Base-by-base conservation (phyloP, 1,140 invertebrate genomes). In the Liolophura sinensis region DNA sequence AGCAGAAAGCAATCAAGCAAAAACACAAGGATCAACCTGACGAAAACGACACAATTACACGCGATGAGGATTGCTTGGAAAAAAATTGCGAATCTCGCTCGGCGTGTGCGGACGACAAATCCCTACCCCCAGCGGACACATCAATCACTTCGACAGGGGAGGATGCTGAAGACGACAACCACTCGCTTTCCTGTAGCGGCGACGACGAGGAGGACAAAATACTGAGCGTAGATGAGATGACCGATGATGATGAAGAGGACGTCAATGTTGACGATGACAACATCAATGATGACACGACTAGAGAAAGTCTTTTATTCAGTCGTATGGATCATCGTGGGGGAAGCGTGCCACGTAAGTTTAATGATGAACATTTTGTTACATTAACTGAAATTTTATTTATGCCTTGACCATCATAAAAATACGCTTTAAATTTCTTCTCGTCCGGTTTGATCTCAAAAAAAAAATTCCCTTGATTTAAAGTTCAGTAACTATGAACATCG, bases 1-100 rank as follows among this genome's bases (percentile, higher is more conserved):
- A 80, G 62, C 80, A 82, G 60, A 75, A 78, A 27, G 73, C 62
- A 22, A 18, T 56, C 6, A 70, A 74, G 48, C 49, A 47, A 4
- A 74, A 62, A 25, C 40, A 24, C 25, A 7, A 27, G n/a, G 46
- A 27, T 1, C 27, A 59, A 20, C 27, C 40, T 48, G 60, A 62
- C 16, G n/a, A n/a, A 16, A 27, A 40, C 31, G 31, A 9, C 31
- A 40, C 31, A 40, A 40, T 9, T 40, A 40, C 31, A 3, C 31
- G 31, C 3, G 9, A 40, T 9, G 31, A 40, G 31, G 31, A 40
- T 9, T 3, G 9, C 31, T 5, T 40, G 31, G 31, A 40, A 9
- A 40, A 40, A 40, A 40, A 3, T 40, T 3, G 31, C 3, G 31
- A 40, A 40, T 40, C 31, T 40, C 31, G 31, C 31, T 3, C 31